A percentile compares a stretch with the other conserved stretches of the same genome.
These are phyloP conservation scores for Silurus aristotelis DNA, from an alignment of 2,797 vertebrate genomes.

Conservation along the genomic window DNA sequence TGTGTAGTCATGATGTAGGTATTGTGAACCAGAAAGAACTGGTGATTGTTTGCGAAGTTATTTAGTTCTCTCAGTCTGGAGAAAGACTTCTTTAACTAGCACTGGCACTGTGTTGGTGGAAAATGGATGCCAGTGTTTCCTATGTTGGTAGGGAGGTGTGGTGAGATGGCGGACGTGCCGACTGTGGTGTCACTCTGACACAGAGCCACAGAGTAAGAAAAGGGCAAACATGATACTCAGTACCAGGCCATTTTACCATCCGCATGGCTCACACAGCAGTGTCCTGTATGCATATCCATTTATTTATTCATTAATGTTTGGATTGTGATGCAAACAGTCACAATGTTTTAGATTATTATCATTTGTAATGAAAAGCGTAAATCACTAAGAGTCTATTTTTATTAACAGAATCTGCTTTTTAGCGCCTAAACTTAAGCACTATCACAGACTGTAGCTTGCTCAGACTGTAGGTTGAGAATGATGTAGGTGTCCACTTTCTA, in stretches of 20 bases:
- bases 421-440: neutral
- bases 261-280: neutral
- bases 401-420: neutral
- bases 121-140: slow-evolving; percentile 16
- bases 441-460: neutral
- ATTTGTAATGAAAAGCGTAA: neutral
- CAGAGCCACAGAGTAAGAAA: slow-evolving; percentile 23
- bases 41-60: neutral
- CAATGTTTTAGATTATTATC: neutral
- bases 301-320: neutral
- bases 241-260: neutral
- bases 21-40: neutral
- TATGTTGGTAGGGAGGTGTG: slow-evolving; percentile 21
- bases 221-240: slow-evolving; percentile 7
- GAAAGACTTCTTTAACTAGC: neutral
- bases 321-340: neutral
- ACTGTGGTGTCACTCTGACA: slow-evolving; percentile 35
- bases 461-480: neutral
- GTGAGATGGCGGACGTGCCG: slow-evolving; percentile 40
- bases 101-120: neutral
- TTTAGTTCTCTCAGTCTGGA: neutral
- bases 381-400: neutral
- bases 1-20: neutral
- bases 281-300: neutral
- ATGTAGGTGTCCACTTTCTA: neutral